Evolutionary conservation across 2,797 vertebrate genomes (phyloP).

Genomic region (Champsocephalus esox): DNA sequence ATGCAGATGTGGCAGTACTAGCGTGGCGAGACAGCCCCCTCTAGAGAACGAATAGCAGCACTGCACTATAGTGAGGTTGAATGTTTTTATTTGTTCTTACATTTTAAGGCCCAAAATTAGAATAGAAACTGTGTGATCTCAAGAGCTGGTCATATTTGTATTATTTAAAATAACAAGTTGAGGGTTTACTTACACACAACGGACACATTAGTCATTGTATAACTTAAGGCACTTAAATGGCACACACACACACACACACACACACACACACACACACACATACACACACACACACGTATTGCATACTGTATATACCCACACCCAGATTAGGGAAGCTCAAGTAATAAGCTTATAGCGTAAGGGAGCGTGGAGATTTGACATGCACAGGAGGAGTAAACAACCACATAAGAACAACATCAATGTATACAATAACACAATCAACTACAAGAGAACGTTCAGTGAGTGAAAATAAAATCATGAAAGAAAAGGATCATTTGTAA

Average conservation of each 20-base stretch:
- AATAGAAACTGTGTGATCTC: not conserved
- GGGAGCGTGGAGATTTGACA: slow-evolving; percentile 66
- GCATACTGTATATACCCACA: slow-evolving; percentile 47
- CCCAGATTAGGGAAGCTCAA: slow-evolving; percentile 72
- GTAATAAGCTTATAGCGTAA: slow-evolving; percentile 77
- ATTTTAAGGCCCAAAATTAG: not conserved
- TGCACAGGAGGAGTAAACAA: slow-evolving; percentile 49
- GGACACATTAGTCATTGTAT: slow-evolving; percentile 25
- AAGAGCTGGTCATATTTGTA: not conserved
- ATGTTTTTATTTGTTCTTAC: not conserved
- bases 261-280: slow-evolving; percentile 9
- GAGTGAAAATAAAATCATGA: not conserved
- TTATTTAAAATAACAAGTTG: not conserved
- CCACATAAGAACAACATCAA: not conserved
- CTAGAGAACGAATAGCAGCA: not conserved
- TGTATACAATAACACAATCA: not conserved
- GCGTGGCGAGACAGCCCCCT: slow-evolving; percentile 27
- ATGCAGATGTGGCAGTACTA: slow-evolving; percentile 10
- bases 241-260: not conserved
- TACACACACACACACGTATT: slow-evolving; percentile 32
- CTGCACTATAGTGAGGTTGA: slow-evolving; percentile 26
- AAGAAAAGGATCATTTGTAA: not conserved
- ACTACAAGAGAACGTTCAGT: not conserved
- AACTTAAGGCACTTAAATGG: slow-evolving; percentile 1
- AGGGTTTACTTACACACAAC: not conserved